Conservation (phyloP, 1,140 invertebrate genomes). For the Gerris buenoi region DNA sequence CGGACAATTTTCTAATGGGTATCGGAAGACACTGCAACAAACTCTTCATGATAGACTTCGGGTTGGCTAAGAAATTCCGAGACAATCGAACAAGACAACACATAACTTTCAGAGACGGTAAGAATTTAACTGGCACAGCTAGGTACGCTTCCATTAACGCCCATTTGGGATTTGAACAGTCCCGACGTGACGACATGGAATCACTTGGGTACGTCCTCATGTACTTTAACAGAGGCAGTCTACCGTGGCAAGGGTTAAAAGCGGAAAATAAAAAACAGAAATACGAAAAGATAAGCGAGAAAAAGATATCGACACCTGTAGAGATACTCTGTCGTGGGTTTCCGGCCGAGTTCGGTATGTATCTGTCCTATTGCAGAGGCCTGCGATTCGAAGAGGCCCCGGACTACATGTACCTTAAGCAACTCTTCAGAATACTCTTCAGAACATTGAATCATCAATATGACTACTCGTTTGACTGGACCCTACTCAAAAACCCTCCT, state of each 20-base stretch:
- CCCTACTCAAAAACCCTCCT: slow-evolving; percentile 62
- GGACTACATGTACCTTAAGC: slow-evolving; percentile 95
- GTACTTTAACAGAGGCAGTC: slow-evolving; percentile 83
- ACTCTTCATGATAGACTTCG: slow-evolving; percentile 93
- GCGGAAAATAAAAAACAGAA: slow-evolving; percentile 62
- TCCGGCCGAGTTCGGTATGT: slow-evolving; percentile 94
- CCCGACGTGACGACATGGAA: slow-evolving; percentile 87
- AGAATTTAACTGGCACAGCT: slow-evolving; percentile 90
- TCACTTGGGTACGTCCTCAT: slow-evolving; percentile 90
- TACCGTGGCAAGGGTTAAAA: slow-evolving; percentile 88
- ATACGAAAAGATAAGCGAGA: slow-evolving; percentile 93
- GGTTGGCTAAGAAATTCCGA: slow-evolving; percentile 88
- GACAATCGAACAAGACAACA: slow-evolving; percentile 73
- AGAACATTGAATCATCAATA: slow-evolving; percentile 97
- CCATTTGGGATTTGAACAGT: slow-evolving; percentile 81
- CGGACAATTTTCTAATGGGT: slow-evolving; percentile 96
- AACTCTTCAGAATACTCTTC: slow-evolving; percentile 95
- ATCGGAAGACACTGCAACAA: slow-evolving; percentile 90
- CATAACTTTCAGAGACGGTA: slow-evolving; percentile 88
- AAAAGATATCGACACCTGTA: slow-evolving; percentile 92
- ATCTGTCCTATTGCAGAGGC: slow-evolving; percentile 90
- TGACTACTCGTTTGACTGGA: slow-evolving; percentile 99
- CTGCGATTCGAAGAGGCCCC: slow-evolving; percentile 89
- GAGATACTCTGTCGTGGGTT: slow-evolving; percentile 84
- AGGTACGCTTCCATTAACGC: slow-evolving; percentile 95